Evolutionary conservation across 2,113 vertebrate genomes (phyloP).

Genomic region (Aramus guarauna): DNA sequence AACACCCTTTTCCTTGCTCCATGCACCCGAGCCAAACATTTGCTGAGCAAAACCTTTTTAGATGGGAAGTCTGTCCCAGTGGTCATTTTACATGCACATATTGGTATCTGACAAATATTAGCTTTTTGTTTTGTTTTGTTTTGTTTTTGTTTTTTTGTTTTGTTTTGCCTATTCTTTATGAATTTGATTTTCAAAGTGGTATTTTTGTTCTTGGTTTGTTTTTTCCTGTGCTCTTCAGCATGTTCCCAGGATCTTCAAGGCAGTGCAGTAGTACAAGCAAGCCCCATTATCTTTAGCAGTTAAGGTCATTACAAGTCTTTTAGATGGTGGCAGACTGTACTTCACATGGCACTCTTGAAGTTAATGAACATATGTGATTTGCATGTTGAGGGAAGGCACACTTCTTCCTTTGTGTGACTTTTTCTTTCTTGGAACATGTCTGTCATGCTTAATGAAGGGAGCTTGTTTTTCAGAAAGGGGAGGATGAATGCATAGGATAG

Average conservation of each 20-base stretch:
- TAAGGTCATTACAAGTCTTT: constrained; percentile 59
- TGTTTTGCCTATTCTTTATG: neutral
- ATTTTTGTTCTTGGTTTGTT: neutral
- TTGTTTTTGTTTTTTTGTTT: neutral
- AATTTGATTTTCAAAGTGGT: neutral
- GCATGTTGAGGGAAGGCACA: constrained; percentile 64
- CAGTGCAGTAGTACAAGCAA: neutral
- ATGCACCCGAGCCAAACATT: neutral
- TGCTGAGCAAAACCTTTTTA: neutral
- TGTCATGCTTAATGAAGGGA: constrained; percentile 59
- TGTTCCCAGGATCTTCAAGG: neutral
- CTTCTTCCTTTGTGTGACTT: constrained; percentile 67
- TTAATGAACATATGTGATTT: constrained; percentile 73
- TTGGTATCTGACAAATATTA: neutral
- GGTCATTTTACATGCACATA: neutral
- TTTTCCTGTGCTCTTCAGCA: neutral
- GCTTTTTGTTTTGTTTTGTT: neutral
- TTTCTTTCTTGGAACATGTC: constrained; percentile 47
- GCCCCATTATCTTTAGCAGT: constrained; percentile 32
- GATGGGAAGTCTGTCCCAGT: neutral
- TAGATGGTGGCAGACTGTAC: constrained; percentile 54
- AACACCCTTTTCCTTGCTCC: neutral
- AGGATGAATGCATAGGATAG: neutral
- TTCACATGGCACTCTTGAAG: constrained; percentile 62
- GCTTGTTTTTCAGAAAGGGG: neutral